Conservation (phyloP, 23 tunicate genomes). For the Ciona savignyi region DNA sequence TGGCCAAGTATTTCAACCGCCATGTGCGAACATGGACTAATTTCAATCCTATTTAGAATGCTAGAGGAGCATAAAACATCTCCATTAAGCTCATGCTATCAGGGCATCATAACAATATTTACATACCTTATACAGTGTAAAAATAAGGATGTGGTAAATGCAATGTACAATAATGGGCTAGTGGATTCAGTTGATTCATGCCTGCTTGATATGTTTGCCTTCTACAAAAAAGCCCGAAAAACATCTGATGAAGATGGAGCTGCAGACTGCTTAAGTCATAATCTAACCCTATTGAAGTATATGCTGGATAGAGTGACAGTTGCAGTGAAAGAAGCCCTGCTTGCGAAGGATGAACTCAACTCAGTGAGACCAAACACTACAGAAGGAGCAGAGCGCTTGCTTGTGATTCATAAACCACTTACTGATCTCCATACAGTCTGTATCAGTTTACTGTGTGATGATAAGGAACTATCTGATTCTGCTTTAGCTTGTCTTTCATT, state of each 20-base stretch:
- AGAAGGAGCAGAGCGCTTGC: slow-evolving; percentile 74
- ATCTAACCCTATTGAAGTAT: slow-evolving; percentile 46
- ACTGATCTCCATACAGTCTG: slow-evolving; percentile 83
- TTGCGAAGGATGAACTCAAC: slow-evolving; percentile 16
- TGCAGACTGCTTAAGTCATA: slow-evolving; percentile 26
- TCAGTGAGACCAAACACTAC: slow-evolving; percentile 18
- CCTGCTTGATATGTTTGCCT: neutral
- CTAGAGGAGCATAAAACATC: slow-evolving; percentile 46
- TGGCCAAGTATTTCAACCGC: slow-evolving; percentile 58
- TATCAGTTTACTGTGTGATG: slow-evolving; percentile 66
- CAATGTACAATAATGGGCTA: slow-evolving; percentile 60
- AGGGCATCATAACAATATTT: slow-evolving; percentile 58
- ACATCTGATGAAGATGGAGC: slow-evolving; percentile 7
- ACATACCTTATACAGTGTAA: slow-evolving; percentile 22
- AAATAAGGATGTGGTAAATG: slow-evolving; percentile 22
- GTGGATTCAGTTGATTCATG: neutral
- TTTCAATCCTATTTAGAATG: slow-evolving; percentile 38
- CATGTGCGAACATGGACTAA: slow-evolving; percentile 39
- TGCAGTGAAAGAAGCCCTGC: slow-evolving; percentile 72
- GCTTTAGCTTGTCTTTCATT: slow-evolving; percentile 72
- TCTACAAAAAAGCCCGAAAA: slow-evolving; percentile 9
- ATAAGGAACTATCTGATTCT: slow-evolving; percentile 69
- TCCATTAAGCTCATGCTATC: slow-evolving; percentile 30
- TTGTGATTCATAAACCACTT: slow-evolving; percentile 75
- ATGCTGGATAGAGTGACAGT: slow-evolving; percentile 73